Evolutionary conservation across 1,140 invertebrate species (phyloP).

Genomic region (Zaprionus nigranus): DNA sequence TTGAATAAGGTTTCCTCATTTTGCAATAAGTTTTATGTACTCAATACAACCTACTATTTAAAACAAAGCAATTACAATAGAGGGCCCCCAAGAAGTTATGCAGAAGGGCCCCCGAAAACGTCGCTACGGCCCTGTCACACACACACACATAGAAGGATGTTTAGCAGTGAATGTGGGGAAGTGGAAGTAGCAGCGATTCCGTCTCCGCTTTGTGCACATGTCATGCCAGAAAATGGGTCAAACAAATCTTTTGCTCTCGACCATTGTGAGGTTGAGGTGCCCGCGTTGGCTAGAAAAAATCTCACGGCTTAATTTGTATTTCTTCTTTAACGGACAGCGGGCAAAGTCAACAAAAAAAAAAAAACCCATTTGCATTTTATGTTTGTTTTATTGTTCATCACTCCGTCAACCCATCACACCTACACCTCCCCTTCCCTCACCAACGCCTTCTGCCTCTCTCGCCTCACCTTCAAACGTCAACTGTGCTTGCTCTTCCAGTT

Average conservation of each 20-base stretch:
- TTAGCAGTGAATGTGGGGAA: constrained; percentile 41
- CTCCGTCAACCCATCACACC: constrained; percentile 18
- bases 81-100: too few species aligned
- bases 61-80: too few species aligned
- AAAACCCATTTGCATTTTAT: constrained; percentile 73
- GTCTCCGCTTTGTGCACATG: constrained; percentile 77
- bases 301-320: constrained; percentile 79
- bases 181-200: constrained; percentile 54
- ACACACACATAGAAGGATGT: constrained; percentile 41
- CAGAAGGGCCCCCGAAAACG: too few species aligned
- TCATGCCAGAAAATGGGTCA: constrained; percentile 75
- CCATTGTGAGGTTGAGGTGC: constrained; percentile 35
- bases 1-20: too few species aligned
- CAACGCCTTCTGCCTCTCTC: constrained; percentile 18
- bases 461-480: neutral
- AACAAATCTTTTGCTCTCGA: constrained; percentile 69
- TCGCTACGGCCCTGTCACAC: too few species aligned
- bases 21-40: too few species aligned
- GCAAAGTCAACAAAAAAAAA: constrained; percentile 25
- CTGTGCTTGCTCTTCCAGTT: neutral
- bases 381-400: constrained; percentile 77
- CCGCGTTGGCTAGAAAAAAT: constrained; percentile 63
- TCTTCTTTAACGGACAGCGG: constrained; percentile 67
- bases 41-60: too few species aligned
- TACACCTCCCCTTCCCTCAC: neutral